Evolutionary conservation across 2,888 invertebrate species (phyloP).

Genomic region (Hesperia comma): DNA sequence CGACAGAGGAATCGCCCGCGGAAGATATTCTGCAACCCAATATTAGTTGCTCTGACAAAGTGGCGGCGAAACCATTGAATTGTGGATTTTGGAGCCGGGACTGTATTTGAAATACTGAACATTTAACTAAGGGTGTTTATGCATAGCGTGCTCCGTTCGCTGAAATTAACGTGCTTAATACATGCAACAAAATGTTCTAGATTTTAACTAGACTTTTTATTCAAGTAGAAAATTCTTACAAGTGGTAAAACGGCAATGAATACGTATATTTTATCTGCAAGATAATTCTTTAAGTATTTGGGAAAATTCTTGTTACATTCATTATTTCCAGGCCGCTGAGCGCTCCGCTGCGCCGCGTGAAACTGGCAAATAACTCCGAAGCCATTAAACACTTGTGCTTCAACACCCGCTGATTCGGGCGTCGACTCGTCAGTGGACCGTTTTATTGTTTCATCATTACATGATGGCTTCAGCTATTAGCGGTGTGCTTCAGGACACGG

Average conservation of each 20-base stretch:
- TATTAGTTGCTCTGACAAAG: constrained; percentile 28
- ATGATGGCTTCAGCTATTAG: constrained; percentile 5
- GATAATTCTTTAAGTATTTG: constrained; percentile 20
- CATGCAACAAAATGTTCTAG: constrained; percentile 19
- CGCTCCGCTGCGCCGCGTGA: constrained; percentile 17
- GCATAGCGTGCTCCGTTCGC: constrained; percentile 23
- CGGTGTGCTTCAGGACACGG: too few relatives aligned
- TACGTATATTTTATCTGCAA: background rate
- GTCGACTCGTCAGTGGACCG: constrained; percentile 16
- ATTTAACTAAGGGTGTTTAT: constrained; percentile 22
- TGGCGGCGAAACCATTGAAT: constrained; percentile 20
- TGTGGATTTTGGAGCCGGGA: constrained; percentile 25
- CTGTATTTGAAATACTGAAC: constrained; percentile 18
- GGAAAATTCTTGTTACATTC: constrained; percentile 23
- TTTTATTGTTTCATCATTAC: constrained; percentile 27
- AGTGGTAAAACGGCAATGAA: background rate
- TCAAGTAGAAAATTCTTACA: background rate
- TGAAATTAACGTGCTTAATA: constrained; percentile 13
- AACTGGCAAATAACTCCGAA: constrained; percentile 34
- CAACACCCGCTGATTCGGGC: constrained; percentile 26
- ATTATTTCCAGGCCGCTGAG: constrained; percentile 17
- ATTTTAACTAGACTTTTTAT: background rate
- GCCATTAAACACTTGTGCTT: constrained; percentile 30
- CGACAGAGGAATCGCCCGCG: constrained; percentile 25
- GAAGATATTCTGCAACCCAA: constrained; percentile 27